phyloP scores from a whole-genome alignment of 2,797 vertebrate genomes.

The Rhinella marina region DNA sequence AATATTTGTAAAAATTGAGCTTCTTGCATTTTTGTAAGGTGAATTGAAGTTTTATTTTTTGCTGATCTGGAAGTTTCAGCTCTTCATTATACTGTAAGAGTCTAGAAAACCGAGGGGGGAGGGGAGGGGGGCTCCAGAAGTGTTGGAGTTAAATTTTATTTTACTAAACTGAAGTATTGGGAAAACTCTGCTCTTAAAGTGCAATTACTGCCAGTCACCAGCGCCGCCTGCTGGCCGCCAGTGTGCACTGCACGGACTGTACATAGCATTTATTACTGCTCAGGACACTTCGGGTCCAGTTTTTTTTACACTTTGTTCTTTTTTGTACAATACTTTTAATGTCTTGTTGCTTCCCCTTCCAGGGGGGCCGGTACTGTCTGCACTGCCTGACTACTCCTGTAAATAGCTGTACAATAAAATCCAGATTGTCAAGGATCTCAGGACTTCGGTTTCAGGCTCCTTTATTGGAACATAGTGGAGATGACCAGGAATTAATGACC shows the following conservation, averaged over 20 bases:
- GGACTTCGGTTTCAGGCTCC: not conserved
- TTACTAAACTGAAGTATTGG: not conserved
- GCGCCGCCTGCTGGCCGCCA: conserved; percentile 35
- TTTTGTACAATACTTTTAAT: conserved; percentile 21
- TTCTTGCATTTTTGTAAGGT: conserved; percentile 59
- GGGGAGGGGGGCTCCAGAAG: not conserved
- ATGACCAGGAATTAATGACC: no score
- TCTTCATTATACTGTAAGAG: conserved; percentile 39
- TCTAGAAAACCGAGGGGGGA: not conserved
- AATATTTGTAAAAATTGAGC: conserved; percentile 54
- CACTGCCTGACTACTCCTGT: conserved; percentile 69
- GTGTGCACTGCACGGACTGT: conserved; percentile 26
- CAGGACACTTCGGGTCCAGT: conserved; percentile 8
- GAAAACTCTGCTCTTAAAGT: conserved; percentile 32
- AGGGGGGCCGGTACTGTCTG: conserved; percentile 67
- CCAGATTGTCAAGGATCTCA: not conserved
- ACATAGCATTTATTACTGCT: conserved; percentile 1
- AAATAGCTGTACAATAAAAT: conserved; percentile 64
- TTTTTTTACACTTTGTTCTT: conserved; percentile 11
- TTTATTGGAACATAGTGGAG: not conserved
- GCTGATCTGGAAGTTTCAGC: conserved; percentile 47
- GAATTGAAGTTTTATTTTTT: conserved; percentile 54
- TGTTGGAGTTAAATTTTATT: not conserved
- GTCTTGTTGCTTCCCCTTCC: conserved; percentile 61
- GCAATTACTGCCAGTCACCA: conserved; percentile 30